Percentiles rank a stretch among this genome's conserved stretches.
Evolutionary conservation across 1,140 invertebrate genomes (phyloP).

Genomic region (Papilio machaon): DNA sequence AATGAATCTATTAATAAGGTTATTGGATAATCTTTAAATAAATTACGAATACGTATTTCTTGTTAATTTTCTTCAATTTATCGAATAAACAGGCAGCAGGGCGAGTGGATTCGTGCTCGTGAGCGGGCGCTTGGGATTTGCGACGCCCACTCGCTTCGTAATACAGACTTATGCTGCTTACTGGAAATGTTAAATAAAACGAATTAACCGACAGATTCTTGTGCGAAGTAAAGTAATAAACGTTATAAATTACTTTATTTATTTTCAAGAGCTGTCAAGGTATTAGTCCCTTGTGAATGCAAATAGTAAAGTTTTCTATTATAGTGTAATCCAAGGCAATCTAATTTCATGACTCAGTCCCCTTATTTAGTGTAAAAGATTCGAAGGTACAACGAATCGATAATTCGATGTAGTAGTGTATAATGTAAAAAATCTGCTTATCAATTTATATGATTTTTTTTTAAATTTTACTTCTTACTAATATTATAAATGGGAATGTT

Average conservation of each 20-base stretch:
- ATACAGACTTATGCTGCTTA: conserved; percentile 37
- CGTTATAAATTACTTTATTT: neutral
- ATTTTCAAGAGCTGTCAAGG: neutral
- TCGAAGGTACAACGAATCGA: too few relatives aligned
- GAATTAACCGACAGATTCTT: conserved; percentile 13
- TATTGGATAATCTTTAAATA: neutral
- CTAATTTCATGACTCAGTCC: too few relatives aligned
- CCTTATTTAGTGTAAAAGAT: too few relatives aligned
- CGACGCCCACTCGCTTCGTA: conserved; percentile 31
- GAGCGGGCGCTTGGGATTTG: conserved; percentile 22
- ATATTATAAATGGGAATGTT: too few relatives aligned
- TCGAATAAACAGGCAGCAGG: conserved; percentile 15
- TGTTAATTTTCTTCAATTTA: conserved; percentile 29
- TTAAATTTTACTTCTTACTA: too few relatives aligned
- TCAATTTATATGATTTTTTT: too few relatives aligned
- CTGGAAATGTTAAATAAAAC: conserved; percentile 32
- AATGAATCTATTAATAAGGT: neutral
- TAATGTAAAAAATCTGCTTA: too few relatives aligned
- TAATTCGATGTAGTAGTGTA: too few relatives aligned
- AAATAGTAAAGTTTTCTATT: too few relatives aligned
- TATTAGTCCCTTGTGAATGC: neutral
- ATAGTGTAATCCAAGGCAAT: too few relatives aligned
- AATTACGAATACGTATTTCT: conserved; percentile 8
- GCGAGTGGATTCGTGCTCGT: conserved; percentile 20
- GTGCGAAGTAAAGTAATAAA: neutral